Base-by-base conservation (phyloP, 2,113 vertebrate genomes). In the Upupa epops region DNA sequence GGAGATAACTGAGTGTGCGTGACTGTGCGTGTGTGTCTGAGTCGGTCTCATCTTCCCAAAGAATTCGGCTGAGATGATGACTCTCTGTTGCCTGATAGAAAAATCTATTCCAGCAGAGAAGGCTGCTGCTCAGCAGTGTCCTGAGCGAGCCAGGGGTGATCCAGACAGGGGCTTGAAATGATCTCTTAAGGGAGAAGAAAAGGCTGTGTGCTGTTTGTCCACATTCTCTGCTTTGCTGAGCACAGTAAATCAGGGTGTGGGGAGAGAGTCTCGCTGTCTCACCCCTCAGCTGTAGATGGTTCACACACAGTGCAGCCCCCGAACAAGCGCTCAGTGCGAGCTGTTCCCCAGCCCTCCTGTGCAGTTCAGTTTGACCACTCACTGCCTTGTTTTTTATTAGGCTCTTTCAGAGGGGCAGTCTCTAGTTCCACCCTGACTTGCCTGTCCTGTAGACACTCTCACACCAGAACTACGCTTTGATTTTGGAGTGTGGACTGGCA, bases 371-470 rank as follows among this genome's bases (percentile, higher is more conserved):
- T 95, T 59, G 95, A 92, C 94, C 97, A 94, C 95, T 59, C 66
- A 93, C 93, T 94, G 95, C 96, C 93, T 97, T 95, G 66, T 83
- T 72, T 61, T 95, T 73, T 89, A 88, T 78, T 91, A 71, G 89
- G 63, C 68, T 93, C 55, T 88, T 95, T 46, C 31, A 84, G 91
- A 93, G 83, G 91, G 90, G 81, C 63, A 65, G 60, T 83, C 75
- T 63, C 71, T 48, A 59, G 74, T 91, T 83, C 12, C 71, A 82
- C 95, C 63, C 85, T 89, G 95, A 22, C 89, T 79, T 49, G 66
- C 83, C 82, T 91, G 25, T 20, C 48, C 7, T 60, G 72, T 29
- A n/a, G n/a, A n/a, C n/a, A 7, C 37, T 28, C 66, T n/a, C 61
- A 42, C 31, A 20, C 56, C 74, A 1, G 61, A 71, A 69, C 79